Evolutionary conservation across 2,797 vertebrate genomes (phyloP), one percentile per base, ranked within the genome.

Genomic region (Pseudochirops cupreus): DNA sequence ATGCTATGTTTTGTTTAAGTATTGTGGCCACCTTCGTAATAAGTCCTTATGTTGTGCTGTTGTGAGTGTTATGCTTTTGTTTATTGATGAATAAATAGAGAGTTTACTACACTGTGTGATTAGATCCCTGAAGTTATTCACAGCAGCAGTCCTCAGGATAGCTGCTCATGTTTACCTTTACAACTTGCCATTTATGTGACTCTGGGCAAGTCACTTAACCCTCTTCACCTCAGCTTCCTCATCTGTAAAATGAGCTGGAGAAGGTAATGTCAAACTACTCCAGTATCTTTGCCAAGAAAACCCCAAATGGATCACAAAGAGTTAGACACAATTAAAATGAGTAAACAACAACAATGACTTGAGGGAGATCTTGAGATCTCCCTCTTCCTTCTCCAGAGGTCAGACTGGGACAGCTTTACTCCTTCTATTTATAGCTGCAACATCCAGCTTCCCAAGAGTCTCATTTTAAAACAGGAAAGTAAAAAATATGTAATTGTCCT

Each of bases 401-500:
- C n/a, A 9, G 18, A n/a, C n/a, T 39, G 7, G 67, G 33, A 39
- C 28, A 82, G n/a, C 18, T 82, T 39, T 6, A 39, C 1, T 82
- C 67, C 1, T 74, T 21, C 67, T 39, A 24, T 46, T 7, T 46
- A 21, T 39, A 16, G n/a, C 0, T 39, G n/a, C 67, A 82, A 46
- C 24, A 18, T 24, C 2, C 16, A 82, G 14, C 67, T 46, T 46
- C 67, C 18, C 33, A 21, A 94, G 56, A 58, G 58, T 74, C 50
- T 92, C 56, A 53, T 95, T 94, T 59, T 91, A 92, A 94, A 96
- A 93, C 7, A 57, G 31, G 16, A 95, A 46, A 67, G 46, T 92
- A 39, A 26, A 82, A 90, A 92, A 52, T 16, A 58, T 90, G 39
- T 54, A 10, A 13, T 39, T 87, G 21, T 39, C 53, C 94, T 96